Percentiles rank a stretch among this genome's conserved stretches.
Evolutionary conservation across 2,888 invertebrate species (phyloP).

Genomic region (Amblyjoppa fuscipennis): DNA sequence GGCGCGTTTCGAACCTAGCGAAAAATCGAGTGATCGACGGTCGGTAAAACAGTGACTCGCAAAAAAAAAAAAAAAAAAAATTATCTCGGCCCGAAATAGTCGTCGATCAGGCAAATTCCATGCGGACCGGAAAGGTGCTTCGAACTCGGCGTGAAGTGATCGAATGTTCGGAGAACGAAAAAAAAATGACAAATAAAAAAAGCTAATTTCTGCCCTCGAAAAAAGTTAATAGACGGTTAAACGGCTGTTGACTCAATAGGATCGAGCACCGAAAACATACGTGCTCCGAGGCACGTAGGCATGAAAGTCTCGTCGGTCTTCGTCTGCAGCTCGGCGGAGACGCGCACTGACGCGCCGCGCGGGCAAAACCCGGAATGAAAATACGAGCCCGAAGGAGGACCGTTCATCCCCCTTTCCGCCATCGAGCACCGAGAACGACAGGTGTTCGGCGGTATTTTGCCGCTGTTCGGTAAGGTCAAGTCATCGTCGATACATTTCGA

Average conservation of each 20-base stretch:
- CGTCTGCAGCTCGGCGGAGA: not conserved
- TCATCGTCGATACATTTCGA: conserved; percentile 26
- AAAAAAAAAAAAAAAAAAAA: too few species aligned
- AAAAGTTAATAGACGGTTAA: not conserved
- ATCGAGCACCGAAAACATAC: not conserved
- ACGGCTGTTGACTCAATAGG: too few species aligned
- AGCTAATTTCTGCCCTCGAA: too few species aligned
- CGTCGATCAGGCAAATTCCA: too few species aligned
- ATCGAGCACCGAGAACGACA: conserved; percentile 22
- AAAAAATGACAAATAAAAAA: too few species aligned
- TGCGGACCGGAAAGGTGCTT: too few species aligned
- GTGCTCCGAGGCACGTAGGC: conserved; percentile 28
- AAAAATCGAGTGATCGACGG: too few species aligned
- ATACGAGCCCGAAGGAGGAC: not conserved
- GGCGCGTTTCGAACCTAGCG: too few species aligned
- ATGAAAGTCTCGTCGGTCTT: not conserved
- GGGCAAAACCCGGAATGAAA: conserved; percentile 22
- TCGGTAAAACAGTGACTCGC: too few species aligned
- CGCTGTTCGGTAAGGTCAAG: conserved; percentile 42
- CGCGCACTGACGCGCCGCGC: not conserved
- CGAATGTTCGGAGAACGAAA: too few species aligned
- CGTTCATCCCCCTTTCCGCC: not conserved
- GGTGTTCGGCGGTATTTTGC: conserved; percentile 16
- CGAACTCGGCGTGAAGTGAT: too few species aligned
- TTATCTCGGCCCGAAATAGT: too few species aligned